Evolutionary conservation across 2,113 vertebrate species (phyloP).

Genomic region (Megaptera novaeangliae): DNA sequence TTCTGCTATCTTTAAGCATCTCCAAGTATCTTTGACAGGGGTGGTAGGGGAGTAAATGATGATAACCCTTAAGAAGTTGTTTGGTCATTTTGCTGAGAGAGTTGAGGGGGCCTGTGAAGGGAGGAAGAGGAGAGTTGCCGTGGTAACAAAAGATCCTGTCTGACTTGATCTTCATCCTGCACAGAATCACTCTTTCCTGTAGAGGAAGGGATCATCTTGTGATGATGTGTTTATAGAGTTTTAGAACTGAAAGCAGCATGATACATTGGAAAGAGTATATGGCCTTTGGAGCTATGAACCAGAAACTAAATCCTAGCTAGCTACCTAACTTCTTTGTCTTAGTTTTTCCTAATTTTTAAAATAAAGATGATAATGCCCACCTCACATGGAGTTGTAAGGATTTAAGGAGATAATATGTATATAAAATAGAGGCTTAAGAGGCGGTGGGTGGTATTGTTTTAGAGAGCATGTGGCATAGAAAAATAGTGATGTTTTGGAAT

Average conservation of each 20-base stretch:
- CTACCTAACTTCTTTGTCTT: neutral
- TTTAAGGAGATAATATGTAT: neutral
- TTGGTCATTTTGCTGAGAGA: neutral
- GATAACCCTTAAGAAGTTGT: neutral
- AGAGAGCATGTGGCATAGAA: neutral
- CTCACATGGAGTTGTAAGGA: neutral
- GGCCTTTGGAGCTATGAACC: neutral
- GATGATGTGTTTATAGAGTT: neutral
- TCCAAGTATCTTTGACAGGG: neutral
- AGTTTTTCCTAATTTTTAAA: neutral
- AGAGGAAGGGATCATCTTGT: neutral
- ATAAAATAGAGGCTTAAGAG: neutral
- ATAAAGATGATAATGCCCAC: neutral
- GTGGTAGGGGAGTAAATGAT: neutral
- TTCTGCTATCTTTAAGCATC: neutral
- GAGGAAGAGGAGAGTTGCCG: neutral
- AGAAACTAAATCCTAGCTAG: neutral
- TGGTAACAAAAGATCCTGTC: neutral
- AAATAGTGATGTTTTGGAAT: neutral
- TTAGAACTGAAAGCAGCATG: neutral
- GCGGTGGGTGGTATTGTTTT: neutral
- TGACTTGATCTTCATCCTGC: neutral
- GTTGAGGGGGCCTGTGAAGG: neutral
- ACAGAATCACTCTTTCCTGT: neutral
- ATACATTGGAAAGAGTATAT: neutral